Percentiles rank a stretch among this genome's conserved stretches.
phyloP scores from a whole-genome alignment of 2,888 invertebrate species.

The Alloplasta piceator region DNA sequence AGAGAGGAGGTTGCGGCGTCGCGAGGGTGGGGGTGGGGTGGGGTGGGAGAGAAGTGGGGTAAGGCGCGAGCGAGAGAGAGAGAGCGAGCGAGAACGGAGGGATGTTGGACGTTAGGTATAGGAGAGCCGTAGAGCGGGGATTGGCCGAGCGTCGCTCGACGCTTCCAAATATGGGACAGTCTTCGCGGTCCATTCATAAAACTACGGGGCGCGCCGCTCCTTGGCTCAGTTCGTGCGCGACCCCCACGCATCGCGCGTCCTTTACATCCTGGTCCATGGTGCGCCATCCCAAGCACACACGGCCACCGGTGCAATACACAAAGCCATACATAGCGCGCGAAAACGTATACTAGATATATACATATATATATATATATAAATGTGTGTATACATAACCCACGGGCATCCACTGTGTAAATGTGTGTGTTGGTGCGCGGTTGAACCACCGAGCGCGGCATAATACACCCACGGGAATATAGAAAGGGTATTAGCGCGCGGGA shows the following conservation, averaged over 20 bases:
- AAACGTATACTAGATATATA: conserved; percentile 43
- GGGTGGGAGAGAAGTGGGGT: conserved; percentile 48
- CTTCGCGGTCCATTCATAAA: conserved; percentile 92
- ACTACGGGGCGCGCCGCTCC: conserved; percentile 89
- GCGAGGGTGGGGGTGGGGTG: conserved; percentile 64
- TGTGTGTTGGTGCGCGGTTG: conserved; percentile 29
- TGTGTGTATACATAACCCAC: conserved; percentile 52
- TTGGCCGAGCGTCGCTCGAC: conserved; percentile 85
- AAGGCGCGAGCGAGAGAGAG: conserved; percentile 48
- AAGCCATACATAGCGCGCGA: conserved; percentile 17
- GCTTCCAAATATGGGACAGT: conserved; percentile 94
- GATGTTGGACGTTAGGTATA: conserved; percentile 62
- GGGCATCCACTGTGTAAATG: conserved; percentile 28
- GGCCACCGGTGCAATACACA: conserved; percentile 37
- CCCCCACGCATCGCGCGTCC: conserved; percentile 83
- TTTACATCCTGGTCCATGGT: conserved; percentile 71
- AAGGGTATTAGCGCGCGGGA: conserved; percentile 16
- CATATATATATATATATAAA: conserved; percentile 36
- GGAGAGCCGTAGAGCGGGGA: conserved; percentile 80
- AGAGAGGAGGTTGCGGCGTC: conserved; percentile 52
- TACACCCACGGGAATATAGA: conserved; percentile 61
- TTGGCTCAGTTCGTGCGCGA: conserved; percentile 85
- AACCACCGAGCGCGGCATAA: conserved; percentile 60
- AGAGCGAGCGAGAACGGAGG: conserved; percentile 56
- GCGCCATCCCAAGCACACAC: conserved; percentile 47